Evolutionary conservation across 2,113 vertebrate species (phyloP), one percentile per base, ranked within the genome.

Genomic region (Willisornis vidua): DNA sequence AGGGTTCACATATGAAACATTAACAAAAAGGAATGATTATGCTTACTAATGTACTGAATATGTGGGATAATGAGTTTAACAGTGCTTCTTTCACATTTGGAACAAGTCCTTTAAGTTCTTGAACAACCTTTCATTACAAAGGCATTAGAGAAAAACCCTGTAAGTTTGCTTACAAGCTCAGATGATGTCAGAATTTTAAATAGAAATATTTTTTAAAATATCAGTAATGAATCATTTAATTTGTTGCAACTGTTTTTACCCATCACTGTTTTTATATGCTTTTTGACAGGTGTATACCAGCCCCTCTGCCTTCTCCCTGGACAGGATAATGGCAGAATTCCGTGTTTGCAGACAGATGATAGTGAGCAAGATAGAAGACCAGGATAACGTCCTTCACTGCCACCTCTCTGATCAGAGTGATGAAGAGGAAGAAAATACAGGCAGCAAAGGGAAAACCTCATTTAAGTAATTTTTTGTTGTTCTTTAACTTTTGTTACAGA

Each of bases 261-360:
- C 12, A 19, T 43, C 20, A 39, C 22, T 54, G 31, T 51, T 75
- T 75, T 59, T 14, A 1, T 48, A 31, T 91, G 58, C 23, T 43
- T 96, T 93, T 94, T 96, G 68, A 67, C 95, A 99, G 99, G 97
- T 98, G 46, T 97, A 97, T 90, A 98, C 98, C 82, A 98, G 98
- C 39, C 97, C 97, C 12, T 93, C 98, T 33, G 65, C 97, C 7
- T 98, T 97, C 77, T 98, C 98, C 29, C 85, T 99, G 93, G 98
- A 98, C 58, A 97, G 97, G 87, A 94, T 99, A 95, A 98, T 99
- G 95, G 98, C 98, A 45, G 97, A 98, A 91, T 99, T 99, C 95
- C 98, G 93, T 94, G 98, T 98, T 81, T 98, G 98, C 61, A 98
- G 98, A 78, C 98, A 98, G 43, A 98, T 99, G 96, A 97, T 98